Conservation (phyloP, 1,140 invertebrate genomes). For the Lucilia cuprina region DNA sequence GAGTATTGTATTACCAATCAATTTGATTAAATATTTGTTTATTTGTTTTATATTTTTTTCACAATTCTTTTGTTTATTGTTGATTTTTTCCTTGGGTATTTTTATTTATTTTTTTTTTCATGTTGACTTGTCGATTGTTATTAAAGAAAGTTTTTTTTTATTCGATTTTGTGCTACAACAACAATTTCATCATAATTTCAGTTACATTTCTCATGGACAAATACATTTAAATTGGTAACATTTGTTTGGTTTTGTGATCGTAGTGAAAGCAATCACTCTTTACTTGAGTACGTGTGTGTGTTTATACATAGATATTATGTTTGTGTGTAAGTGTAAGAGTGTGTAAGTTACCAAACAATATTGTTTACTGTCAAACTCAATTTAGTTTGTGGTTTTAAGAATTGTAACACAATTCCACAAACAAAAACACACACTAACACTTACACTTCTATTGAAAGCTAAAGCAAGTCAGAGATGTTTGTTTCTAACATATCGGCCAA, state of each 20-base stretch:
- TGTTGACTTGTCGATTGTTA: not conserved
- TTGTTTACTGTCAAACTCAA: conserved; percentile 14
- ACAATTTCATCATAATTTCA: not conserved
- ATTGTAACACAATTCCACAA: not conserved
- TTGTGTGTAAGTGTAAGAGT: not conserved
- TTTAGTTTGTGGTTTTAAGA: conserved; percentile 1
- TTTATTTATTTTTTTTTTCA: not conserved
- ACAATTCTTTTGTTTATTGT: not conserved
- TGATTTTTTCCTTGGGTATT: not conserved
- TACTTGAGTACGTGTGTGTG: not conserved
- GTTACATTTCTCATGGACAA: not conserved
- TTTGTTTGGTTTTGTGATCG: not conserved
- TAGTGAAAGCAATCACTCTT: no score
- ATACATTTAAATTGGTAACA: conserved; percentile 3
- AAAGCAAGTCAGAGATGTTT: not conserved
- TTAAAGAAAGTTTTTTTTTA: not conserved
- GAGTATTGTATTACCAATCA: not conserved
- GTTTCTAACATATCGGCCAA: no score
- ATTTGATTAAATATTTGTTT: conserved; percentile 4
- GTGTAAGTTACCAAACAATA: not conserved
- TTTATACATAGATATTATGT: not conserved
- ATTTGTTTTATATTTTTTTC: not conserved
- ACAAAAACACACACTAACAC: not conserved
- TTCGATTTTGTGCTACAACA: no score
- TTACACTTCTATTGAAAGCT: not conserved